These are phyloP conservation scores for Drosophila eohydei DNA, from an alignment of 2,888 invertebrate genomes.

Conservation along the genomic window DNA sequence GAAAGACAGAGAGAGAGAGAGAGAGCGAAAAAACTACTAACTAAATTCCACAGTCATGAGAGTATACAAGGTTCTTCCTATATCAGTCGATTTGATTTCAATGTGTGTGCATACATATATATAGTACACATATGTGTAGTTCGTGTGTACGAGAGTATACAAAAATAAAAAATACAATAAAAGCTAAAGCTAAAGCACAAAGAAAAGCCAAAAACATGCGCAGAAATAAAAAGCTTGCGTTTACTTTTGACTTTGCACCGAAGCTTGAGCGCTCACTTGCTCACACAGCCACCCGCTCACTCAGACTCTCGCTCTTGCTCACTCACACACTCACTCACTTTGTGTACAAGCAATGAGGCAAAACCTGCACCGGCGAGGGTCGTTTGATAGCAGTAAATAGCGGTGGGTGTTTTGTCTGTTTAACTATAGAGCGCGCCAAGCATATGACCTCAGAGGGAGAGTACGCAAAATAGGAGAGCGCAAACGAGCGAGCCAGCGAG, in stretches of 20 bases:
- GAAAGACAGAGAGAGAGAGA: constrained; percentile 38
- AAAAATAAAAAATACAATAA: constrained; percentile 28
- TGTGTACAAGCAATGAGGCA: constrained; percentile 23
- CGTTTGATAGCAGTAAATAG: constrained; percentile 42
- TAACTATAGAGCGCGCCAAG: constrained; percentile 15
- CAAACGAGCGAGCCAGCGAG: not conserved
- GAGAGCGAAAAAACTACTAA: constrained; percentile 56
- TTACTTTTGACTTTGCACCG: constrained; percentile 60
- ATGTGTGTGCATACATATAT: constrained; percentile 18
- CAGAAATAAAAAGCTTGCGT: constrained; percentile 50
- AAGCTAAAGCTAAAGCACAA: constrained; percentile 37
- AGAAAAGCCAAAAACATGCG: constrained; percentile 52
- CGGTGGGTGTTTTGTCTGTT: constrained; percentile 48
- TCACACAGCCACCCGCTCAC: constrained; percentile 10
- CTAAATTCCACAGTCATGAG: constrained; percentile 81
- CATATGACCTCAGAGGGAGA: constrained; percentile 66
- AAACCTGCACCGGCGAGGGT: constrained; percentile 69
- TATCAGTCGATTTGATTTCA: constrained; percentile 68
- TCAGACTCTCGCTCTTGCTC: constrained; percentile 9
- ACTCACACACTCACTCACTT: not conserved
- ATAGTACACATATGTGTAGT: constrained; percentile 22
- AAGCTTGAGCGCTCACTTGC: constrained; percentile 27
- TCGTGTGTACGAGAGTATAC: constrained; percentile 8
- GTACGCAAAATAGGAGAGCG: constrained; percentile 15
- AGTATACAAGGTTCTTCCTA: constrained; percentile 84